Conservation (phyloP, 2,888 invertebrate genomes). For the Eupithecia insigniata region DNA sequence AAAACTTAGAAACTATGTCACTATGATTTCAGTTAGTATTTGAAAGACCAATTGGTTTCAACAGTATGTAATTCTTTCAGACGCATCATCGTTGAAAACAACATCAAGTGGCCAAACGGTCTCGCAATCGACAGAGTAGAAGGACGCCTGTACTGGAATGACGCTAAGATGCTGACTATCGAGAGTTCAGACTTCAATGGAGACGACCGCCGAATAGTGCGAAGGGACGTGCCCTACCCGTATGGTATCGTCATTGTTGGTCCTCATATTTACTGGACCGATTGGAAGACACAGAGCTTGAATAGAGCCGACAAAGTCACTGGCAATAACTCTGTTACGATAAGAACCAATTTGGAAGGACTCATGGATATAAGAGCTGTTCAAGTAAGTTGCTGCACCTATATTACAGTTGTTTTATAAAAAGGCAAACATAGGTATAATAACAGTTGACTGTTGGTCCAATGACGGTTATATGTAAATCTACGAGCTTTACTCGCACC, state of each 20-base stretch:
- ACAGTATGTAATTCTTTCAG: conserved; percentile 54
- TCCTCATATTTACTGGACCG: conserved; percentile 94
- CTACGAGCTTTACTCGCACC: no score
- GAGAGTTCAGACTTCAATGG: conserved; percentile 92
- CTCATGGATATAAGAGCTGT: conserved; percentile 94
- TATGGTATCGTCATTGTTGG: conserved; percentile 93
- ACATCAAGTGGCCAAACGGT: conserved; percentile 96
- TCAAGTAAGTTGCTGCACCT: conserved; percentile 67
- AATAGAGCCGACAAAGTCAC: conserved; percentile 90
- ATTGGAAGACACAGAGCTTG: conserved; percentile 93
- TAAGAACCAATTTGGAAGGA: conserved; percentile 90
- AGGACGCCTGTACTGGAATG: conserved; percentile 96
- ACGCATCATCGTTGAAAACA: conserved; percentile 81
- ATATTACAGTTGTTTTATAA: background rate
- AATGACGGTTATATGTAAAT: background rate
- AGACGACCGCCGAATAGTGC: conserved; percentile 85
- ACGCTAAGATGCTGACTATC: conserved; percentile 91
- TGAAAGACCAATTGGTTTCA: background rate
- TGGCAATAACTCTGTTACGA: conserved; percentile 85
- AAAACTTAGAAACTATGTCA: background rate
- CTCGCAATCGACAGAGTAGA: conserved; percentile 92
- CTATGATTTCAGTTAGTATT: background rate
- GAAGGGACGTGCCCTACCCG: conserved; percentile 90
- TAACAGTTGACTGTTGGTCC: background rate
- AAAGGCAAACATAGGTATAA: background rate